Percentiles rank a stretch among this genome's conserved stretches.
These are phyloP conservation scores for Atopsyche davidsoni DNA, from an alignment of 1,140 invertebrate species.

Conservation along the genomic window DNA sequence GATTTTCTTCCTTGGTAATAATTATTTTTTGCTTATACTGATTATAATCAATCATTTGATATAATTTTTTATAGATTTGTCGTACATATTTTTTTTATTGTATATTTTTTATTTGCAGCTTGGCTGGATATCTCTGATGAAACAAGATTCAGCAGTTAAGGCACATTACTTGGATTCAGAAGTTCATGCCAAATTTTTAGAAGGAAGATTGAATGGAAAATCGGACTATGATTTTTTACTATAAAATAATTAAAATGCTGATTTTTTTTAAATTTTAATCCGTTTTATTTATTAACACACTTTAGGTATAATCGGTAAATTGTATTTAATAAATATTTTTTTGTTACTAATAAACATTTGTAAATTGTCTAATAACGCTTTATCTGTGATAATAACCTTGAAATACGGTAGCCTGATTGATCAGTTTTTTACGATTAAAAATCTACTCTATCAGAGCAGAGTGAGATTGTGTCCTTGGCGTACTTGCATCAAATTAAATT, in stretches of 20 bases:
- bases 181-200: conserved; percentile 66
- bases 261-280: no score
- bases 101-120: conserved; percentile 54
- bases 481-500: no score
- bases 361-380: no score
- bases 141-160: conserved; percentile 63
- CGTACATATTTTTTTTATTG: conserved; percentile 16
- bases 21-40: background rate
- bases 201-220: conserved; percentile 55
- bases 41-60: background rate
- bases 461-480: no score
- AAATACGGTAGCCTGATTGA: no score
- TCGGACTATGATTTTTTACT: conserved; percentile 63
- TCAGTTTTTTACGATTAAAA: no score
- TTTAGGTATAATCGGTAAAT: background rate
- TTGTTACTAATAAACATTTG: no score
- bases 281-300: no score
- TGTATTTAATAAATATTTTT: no score
- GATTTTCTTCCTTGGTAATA: conserved; percentile 37
- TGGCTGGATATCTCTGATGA: conserved; percentile 63
- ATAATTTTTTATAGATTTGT: conserved; percentile 2
- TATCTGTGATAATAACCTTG: no score
- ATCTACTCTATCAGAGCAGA: no score
- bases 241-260: no score
- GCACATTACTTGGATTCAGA: conserved; percentile 58